Evolutionary conservation across 2,888 invertebrate genomes (phyloP), one percentile per base, ranked within the genome.

Genomic region (Crepidodera aurea): DNA sequence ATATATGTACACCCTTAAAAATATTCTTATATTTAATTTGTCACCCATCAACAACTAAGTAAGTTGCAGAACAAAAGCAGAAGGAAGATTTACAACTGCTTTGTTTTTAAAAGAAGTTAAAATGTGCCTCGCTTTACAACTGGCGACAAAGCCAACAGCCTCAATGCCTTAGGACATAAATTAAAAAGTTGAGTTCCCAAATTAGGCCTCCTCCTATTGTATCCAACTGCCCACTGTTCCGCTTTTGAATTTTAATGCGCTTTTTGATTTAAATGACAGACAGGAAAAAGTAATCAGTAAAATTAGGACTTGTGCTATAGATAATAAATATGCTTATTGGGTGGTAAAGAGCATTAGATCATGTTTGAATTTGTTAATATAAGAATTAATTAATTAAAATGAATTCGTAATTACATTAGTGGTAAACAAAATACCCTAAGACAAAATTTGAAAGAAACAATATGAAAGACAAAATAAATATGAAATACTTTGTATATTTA

Each of bases 51-150:
- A 22, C 22, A 32, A 32, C 32, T 22, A 22, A 22, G 22, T 32
- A 16, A 15, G 1, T 46, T 22, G 5, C 37, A 34, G 46, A 54
- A 54, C 54, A 54, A 53, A 46, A 46, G 53, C 12, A 15, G 25
- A 62, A 59, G 69, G 67, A 73, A 73, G 73, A 77, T 75, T 76
- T 78, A 76, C 75, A 70, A 70, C 73, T 66, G 74, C 66, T 13
- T n/a, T 18, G 12, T n/a, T 22, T 73, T 77, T 76, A 75, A 76
- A 77, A 76, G 73, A 73, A 75, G 77, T 76, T 76, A 76, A 75
- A 75, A 71, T 69, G 69, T 70, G 68, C 70, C 69, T 71, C 75
- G 76, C 74, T 74, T 64, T 70, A 73, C 75, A 75, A 76, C 75
- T 76, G 77, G 71, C 77, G 77, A 76, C 77, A 76, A 76, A 75